phyloP scores from a whole-genome alignment of 2,888 invertebrate genomes.

The Elysia crispata region DNA sequence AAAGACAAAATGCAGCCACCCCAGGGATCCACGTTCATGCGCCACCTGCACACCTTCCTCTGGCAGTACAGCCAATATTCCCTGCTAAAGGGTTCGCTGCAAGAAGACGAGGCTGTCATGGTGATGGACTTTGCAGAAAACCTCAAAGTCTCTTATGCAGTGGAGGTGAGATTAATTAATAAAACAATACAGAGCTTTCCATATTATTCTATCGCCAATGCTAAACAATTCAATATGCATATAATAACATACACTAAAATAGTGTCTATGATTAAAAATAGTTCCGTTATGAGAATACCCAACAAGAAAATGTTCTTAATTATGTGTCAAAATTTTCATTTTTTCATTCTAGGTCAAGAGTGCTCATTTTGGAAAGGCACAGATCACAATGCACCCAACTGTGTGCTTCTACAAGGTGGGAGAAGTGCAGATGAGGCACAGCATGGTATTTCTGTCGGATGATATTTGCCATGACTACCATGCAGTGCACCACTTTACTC shows the following conservation, averaged over 20 bases:
- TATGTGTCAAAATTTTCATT: no score
- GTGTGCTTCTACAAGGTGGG: neutral
- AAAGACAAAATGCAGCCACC: neutral
- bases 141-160: neutral
- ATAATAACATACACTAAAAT: no score
- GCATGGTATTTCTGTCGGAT: neutral
- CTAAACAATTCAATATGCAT: no score
- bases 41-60: neutral
- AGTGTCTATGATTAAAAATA: no score
- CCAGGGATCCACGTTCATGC: neutral
- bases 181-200: no score
- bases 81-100: neutral
- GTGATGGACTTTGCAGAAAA: constrained; percentile 31
- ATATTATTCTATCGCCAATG: no score
- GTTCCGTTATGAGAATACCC: no score
- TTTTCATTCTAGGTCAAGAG: no score
- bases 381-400: constrained; percentile 12
- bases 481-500: constrained; percentile 25
- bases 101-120: neutral
- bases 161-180: no score
- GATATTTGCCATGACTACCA: constrained; percentile 20
- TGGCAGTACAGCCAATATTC: constrained; percentile 9
- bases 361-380: constrained; percentile 13
- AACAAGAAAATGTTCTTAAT: no score
- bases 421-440: neutral